A percentile compares a stretch with the other conserved stretches of the same genome.
These are phyloP conservation scores for Vanessa cardui DNA, from an alignment of 2,888 invertebrate genomes.

Conservation along the genomic window DNA sequence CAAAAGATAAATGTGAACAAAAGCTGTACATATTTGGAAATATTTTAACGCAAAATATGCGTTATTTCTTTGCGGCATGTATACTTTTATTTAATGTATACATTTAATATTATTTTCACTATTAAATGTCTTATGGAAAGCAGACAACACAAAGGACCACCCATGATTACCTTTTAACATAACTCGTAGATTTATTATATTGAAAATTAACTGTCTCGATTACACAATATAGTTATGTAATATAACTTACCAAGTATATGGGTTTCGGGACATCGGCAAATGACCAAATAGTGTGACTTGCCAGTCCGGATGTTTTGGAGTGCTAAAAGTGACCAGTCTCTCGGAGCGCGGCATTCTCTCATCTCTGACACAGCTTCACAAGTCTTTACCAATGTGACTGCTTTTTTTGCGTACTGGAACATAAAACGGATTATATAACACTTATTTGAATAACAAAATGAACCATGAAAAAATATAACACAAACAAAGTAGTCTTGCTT, in stretches of 20 bases:
- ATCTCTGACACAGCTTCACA: conserved; percentile 96
- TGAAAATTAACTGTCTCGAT: not conserved
- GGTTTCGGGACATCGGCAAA: conserved; percentile 93
- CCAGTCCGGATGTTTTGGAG: conserved; percentile 96
- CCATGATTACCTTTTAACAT: too few relatives aligned
- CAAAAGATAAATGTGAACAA: too few relatives aligned
- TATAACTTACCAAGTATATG: conserved; percentile 88
- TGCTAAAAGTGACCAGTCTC: conserved; percentile 95
- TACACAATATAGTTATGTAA: not conserved
- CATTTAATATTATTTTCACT: too few relatives aligned
- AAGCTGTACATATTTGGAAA: too few relatives aligned
- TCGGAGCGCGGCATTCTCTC: conserved; percentile 92
- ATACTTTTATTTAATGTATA: too few relatives aligned
- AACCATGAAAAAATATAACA: too few relatives aligned
- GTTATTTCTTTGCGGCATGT: too few relatives aligned
- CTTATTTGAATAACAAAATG: too few relatives aligned
- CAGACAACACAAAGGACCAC: too few relatives aligned
- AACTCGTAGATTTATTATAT: too few relatives aligned
- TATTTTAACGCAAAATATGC: too few relatives aligned
- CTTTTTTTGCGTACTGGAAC: conserved; percentile 83
- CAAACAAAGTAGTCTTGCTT: not conserved
- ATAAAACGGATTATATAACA: not conserved
- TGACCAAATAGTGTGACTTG: conserved; percentile 96
- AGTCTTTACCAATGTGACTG: conserved; percentile 95
- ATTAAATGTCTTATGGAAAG: too few relatives aligned